Percentiles rank a stretch among this genome's conserved stretches.
These are phyloP conservation scores for Nicator chloris DNA, from an alignment of 2,113 vertebrate species.

Conservation along the genomic window DNA sequence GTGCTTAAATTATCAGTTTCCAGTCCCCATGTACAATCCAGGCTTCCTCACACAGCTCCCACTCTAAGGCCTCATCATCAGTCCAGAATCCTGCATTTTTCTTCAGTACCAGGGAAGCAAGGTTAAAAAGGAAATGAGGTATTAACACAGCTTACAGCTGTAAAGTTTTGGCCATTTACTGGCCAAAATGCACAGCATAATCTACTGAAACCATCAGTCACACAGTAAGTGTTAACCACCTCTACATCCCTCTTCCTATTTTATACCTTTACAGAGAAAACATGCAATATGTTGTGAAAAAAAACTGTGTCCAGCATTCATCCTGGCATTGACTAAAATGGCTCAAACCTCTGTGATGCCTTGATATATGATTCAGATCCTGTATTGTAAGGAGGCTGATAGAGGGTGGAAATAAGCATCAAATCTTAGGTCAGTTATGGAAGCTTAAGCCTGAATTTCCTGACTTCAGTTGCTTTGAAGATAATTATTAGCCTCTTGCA, in stretches of 20 bases:
- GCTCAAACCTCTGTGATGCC: neutral
- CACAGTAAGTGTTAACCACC: neutral
- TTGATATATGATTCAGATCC: neutral
- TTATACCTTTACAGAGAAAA: neutral
- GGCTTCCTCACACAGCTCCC: neutral
- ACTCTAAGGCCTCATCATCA: neutral
- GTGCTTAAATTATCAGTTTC: neutral
- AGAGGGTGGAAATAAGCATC: neutral
- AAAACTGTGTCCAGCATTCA: neutral
- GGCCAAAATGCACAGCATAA: neutral
- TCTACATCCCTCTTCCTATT: neutral
- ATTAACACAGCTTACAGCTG: neutral
- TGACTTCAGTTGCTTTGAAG: neutral
- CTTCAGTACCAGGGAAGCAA: neutral
- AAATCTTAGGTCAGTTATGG: neutral
- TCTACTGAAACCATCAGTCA: neutral
- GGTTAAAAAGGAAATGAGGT: neutral
- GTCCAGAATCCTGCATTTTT: neutral
- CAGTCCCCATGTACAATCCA: neutral
- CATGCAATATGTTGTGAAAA: rapidly evolving
- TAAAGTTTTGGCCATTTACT: neutral
- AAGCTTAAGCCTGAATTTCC: neutral
- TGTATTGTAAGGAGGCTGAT: neutral
- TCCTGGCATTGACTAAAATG: neutral
- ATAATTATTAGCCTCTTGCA: neutral